Base-by-base conservation (phyloP, 2,888 invertebrate genomes). In the Epinotia demarniana region DNA sequence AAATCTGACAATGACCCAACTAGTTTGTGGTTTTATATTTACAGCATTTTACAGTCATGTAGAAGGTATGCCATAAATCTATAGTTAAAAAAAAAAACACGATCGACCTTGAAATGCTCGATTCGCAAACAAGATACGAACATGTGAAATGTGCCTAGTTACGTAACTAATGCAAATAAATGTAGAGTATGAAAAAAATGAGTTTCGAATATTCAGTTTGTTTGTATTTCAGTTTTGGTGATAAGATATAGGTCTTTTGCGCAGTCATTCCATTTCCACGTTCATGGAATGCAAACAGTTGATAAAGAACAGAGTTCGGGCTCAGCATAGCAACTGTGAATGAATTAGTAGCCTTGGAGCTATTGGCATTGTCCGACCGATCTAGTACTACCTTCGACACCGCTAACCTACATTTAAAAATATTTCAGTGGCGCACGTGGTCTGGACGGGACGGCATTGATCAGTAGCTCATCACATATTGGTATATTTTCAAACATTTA, bases 211-310 rank as follows among this genome's bases (percentile, higher is more conserved):
- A 19, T 39, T 27, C 18, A 55, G 2, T n/a, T n/a, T n/a, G 67
- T 71, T 55, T 71, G 60, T 71, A 66, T 75, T 75, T 75, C 71
- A 75, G 78, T 76, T 73, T 76, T 73, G 62, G 43, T 73, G 83
- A 83, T 85, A 84, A 84, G 85, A 85, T 84, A 85, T 84, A 84
- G 68, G 81, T 68, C 68, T 85, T 85, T 81, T 85, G 80, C 84
- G 83, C 83, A 81, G 82, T 81, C 79, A 78, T 82, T 78, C 79
- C 78, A 77, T 75, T 78, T 77, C 78, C 78, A 83, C 79, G 79
- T 68, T 78, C 76, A 71, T 77, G 72, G 43, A 77, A 74, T 78
- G 75, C 78, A 75, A 76, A 77, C 79, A 78, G 49, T 58, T 75
- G 79, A 80, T 80, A 80, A 73, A 55, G 73, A 66, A 72, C 53